A percentile compares a stretch with the other conserved stretches of the same genome.
phyloP scores from a whole-genome alignment of 30 jellyfish, hydroid and myxozoan species.

The Hydractinia echinata region DNA sequence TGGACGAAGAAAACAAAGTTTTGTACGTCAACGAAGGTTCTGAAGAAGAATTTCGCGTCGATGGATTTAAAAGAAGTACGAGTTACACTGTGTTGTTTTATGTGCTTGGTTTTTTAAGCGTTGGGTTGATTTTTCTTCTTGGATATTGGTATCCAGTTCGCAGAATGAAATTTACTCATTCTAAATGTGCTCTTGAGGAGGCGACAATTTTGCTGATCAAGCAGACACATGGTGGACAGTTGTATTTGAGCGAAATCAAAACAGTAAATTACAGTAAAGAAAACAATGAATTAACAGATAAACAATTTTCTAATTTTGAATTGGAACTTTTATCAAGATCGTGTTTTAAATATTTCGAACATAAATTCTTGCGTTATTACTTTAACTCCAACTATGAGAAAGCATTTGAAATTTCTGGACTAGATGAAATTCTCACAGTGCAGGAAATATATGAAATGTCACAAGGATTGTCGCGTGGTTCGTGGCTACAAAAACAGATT shows the following conservation, averaged over 20 bases:
- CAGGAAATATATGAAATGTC: not conserved
- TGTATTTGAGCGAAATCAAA: not conserved
- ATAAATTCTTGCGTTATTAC: slow-evolving; percentile 29
- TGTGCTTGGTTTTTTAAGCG: slow-evolving; percentile 17
- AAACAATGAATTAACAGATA: not conserved
- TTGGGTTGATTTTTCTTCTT: slow-evolving; percentile 20
- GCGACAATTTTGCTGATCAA: slow-evolving; percentile 19
- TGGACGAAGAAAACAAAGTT: too few relatives aligned
- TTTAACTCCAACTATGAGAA: slow-evolving; percentile 7
- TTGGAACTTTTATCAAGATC: not conserved
- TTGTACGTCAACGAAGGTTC: slow-evolving; percentile 30
- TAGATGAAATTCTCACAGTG: not conserved
- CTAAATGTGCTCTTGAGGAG: slow-evolving; percentile 11
- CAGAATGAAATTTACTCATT: slow-evolving; percentile 20
- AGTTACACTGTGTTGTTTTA: slow-evolving; percentile 5
- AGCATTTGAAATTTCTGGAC: slow-evolving; percentile 8
- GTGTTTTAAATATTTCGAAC: slow-evolving; percentile 28
- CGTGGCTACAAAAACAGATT: not conserved
- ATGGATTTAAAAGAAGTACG: slow-evolving; percentile 24
- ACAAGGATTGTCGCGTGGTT: slow-evolving; percentile 14
- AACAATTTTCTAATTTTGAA: slow-evolving; percentile 12
- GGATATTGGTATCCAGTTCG: slow-evolving; percentile 35
- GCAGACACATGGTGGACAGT: not conserved
- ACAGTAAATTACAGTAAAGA: not conserved
- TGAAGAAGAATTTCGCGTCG: slow-evolving; percentile 33